Percentiles rank a stretch among this genome's conserved stretches.
Conservation (phyloP, 2,113 vertebrate species). For the Cardinalis cardinalis region DNA sequence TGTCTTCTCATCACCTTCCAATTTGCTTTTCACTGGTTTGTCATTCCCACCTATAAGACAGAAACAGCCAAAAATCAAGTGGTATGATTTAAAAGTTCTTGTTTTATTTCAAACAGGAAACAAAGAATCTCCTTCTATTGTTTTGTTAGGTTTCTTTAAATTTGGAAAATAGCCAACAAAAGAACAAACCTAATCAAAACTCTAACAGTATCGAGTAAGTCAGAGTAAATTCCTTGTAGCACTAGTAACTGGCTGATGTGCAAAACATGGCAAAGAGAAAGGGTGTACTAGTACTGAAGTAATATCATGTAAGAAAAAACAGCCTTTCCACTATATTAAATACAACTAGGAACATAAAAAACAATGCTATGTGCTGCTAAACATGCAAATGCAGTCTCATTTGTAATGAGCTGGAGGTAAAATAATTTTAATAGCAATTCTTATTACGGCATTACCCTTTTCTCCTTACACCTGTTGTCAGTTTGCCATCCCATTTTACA, state of each 20-base stretch:
- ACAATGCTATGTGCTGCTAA: neutral
- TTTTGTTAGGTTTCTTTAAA: neutral
- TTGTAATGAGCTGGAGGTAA: neutral
- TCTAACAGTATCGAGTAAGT: neutral
- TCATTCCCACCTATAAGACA: conserved; percentile 40
- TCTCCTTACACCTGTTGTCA: neutral
- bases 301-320: neutral
- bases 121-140: neutral
- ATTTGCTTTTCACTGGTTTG: neutral
- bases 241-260: neutral
- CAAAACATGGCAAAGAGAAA: neutral
- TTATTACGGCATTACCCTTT: neutral
- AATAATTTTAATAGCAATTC: neutral
- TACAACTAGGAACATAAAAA: neutral
- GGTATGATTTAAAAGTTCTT: neutral
- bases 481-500: neutral
- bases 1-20: conserved; percentile 17
- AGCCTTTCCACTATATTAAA: neutral
- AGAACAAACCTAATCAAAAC: neutral
- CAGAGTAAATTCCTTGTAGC: neutral
- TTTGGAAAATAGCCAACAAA: neutral
- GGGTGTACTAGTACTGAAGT: neutral
- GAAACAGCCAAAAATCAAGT: neutral
- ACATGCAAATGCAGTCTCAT: neutral
- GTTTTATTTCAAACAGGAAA: neutral